Percentiles rank a stretch among this genome's conserved stretches.
Conservation (phyloP, 2,113 vertebrate genomes). For the Pristiophorus japonicus region DNA sequence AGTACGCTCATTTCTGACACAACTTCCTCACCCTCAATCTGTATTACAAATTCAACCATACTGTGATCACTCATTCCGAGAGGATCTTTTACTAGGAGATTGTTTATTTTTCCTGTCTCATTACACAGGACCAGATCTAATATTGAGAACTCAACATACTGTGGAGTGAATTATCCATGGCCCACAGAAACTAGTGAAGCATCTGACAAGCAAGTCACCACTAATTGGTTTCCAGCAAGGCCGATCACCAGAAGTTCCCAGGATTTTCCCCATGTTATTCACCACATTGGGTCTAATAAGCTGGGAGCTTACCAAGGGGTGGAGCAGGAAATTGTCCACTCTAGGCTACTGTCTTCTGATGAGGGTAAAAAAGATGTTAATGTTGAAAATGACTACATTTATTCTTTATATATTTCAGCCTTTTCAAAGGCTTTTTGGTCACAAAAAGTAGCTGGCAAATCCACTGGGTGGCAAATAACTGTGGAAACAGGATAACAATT, state of each 20-base stretch:
- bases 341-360: background rate
- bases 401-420: background rate
- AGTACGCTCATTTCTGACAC: too few relatives aligned
- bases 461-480: background rate
- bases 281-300: background rate
- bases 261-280: background rate
- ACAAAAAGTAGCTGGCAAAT: background rate
- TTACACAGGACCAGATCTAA: too few relatives aligned
- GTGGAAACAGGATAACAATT: background rate
- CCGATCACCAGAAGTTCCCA: background rate
- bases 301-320: background rate
- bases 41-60: too few relatives aligned
- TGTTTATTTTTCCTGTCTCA: too few relatives aligned
- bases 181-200: background rate
- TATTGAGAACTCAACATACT: background rate
- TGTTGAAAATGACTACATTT: background rate
- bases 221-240: background rate
- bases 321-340: background rate
- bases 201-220: background rate
- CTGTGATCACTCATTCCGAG: too few relatives aligned
- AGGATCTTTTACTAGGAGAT: too few relatives aligned
- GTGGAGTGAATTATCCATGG: background rate
- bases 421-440: background rate
- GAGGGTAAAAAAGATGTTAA: background rate
- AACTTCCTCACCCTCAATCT: too few relatives aligned